A percentile compares a stretch with the other conserved stretches of the same genome.
Conservation (phyloP, 2,113 vertebrate species). For the Cariama cristata region DNA sequence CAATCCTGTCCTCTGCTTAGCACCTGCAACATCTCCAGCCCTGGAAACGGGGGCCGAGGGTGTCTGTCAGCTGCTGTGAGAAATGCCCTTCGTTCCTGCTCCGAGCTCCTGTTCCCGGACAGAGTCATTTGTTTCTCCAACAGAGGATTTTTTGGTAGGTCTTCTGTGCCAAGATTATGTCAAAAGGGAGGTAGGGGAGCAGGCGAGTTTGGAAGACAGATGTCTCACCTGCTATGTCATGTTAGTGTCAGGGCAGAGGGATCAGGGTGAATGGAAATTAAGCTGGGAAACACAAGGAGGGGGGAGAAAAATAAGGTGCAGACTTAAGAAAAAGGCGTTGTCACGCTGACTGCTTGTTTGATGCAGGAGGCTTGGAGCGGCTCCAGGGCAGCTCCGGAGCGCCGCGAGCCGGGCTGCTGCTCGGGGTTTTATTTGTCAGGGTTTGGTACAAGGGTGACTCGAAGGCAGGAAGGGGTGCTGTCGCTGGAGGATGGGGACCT, state of each 20-base stretch:
- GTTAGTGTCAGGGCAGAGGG: constrained; percentile 63
- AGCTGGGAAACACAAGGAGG: neutral
- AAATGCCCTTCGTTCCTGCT: neutral
- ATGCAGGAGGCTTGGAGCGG: neutral
- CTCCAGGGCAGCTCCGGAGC: neutral
- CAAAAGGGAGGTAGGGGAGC: constrained; percentile 8
- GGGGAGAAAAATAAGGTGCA: neutral
- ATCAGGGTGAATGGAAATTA: neutral
- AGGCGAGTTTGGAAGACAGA: constrained; percentile 41
- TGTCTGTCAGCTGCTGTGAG: neutral
- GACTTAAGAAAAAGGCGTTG: neutral
- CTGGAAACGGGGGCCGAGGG: neutral
- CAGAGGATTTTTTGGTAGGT: neutral
- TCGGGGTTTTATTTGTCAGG: neutral
- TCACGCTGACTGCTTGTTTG: neutral
- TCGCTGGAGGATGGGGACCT: neutral
- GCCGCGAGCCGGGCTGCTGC: neutral
- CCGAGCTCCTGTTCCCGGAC: neutral
- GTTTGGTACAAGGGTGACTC: neutral
- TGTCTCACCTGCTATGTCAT: constrained; percentile 75
- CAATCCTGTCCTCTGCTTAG: neutral
- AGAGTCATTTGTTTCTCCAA: constrained; percentile 1
- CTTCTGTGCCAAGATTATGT: neutral
- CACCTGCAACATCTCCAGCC: constrained; percentile 4
- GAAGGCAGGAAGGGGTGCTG: neutral